Conservation (phyloP, 2,113 vertebrate species). For the Syrmaticus mikado region DNA sequence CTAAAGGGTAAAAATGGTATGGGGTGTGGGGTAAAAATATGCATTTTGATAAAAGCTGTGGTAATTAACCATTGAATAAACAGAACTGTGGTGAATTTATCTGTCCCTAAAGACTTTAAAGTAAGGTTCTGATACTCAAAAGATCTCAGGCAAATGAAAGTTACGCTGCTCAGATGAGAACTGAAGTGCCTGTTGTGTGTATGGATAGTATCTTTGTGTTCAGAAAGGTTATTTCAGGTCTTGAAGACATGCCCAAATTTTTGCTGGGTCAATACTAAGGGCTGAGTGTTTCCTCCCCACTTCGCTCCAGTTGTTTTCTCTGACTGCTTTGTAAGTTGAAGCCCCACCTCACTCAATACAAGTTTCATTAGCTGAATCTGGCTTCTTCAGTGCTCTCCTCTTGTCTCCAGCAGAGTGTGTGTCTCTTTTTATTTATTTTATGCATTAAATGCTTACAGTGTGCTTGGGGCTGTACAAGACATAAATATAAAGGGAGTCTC, state of each 20-base stretch:
- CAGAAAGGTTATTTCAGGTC: background rate
- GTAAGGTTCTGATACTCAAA: background rate
- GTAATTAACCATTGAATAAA: background rate
- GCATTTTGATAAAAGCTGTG: background rate
- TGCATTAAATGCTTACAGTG: conserved; percentile 62
- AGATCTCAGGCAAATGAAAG: background rate
- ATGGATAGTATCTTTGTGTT: background rate
- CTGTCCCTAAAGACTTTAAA: background rate
- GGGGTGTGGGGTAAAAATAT: background rate
- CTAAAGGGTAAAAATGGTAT: background rate
- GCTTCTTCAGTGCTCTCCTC: background rate
- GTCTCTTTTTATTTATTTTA: conserved; percentile 64
- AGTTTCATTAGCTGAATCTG: conserved; percentile 17
- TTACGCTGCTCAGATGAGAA: background rate
- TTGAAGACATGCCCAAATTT: background rate
- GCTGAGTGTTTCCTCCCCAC: background rate
- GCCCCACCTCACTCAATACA: background rate
- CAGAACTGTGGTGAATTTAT: background rate
- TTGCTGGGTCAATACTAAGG: conserved; percentile 8
- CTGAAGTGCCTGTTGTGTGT: accelerated
- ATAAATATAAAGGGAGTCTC: conserved; percentile 46
- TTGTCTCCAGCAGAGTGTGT: conserved; percentile 30
- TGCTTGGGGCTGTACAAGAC: conserved; percentile 53
- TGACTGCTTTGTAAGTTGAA: conserved; percentile 12
- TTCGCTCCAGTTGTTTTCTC: background rate